These are phyloP conservation scores for Microplitis manilae DNA, from an alignment of 2,888 invertebrate species.

Conservation along the genomic window DNA sequence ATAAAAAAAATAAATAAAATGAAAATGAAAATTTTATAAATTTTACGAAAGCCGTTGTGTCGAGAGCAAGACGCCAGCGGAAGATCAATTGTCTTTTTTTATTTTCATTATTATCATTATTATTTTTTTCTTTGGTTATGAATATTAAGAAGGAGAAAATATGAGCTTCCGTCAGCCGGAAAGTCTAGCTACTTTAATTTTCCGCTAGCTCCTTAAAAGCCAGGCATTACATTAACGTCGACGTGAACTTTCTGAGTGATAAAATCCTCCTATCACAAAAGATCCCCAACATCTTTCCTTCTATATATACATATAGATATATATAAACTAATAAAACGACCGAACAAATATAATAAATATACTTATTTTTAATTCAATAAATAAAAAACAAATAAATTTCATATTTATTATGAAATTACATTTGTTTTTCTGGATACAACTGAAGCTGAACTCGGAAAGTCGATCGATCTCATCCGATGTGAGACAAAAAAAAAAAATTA, in stretches of 20 bases:
- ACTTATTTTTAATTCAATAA: background rate
- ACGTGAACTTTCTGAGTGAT: conserved; percentile 40
- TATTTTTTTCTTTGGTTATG: conserved; percentile 53
- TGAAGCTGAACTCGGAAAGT: no score
- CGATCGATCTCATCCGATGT: no score
- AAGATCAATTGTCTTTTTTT: background rate
- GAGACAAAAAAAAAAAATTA: no score
- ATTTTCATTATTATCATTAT: conserved; percentile 26
- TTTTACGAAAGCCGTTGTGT: background rate
- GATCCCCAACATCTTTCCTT: conserved; percentile 8
- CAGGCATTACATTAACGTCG: conserved; percentile 52
- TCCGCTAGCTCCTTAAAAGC: conserved; percentile 58
- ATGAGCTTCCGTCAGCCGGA: conserved; percentile 55
- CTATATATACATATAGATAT: background rate
- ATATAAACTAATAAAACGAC: background rate
- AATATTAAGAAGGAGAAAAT: conserved; percentile 61
- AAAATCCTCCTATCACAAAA: conserved; percentile 33
- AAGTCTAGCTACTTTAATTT: conserved; percentile 62
- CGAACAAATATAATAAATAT: background rate
- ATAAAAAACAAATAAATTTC: background rate
- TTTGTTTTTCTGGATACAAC: no score
- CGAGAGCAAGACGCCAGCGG: background rate
- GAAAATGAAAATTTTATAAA: conserved; percentile 2
- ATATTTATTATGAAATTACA: no score
- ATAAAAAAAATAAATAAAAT: background rate